phyloP scores from a whole-genome alignment of 2,888 invertebrate genomes.

The Drosophila bunnanda region DNA sequence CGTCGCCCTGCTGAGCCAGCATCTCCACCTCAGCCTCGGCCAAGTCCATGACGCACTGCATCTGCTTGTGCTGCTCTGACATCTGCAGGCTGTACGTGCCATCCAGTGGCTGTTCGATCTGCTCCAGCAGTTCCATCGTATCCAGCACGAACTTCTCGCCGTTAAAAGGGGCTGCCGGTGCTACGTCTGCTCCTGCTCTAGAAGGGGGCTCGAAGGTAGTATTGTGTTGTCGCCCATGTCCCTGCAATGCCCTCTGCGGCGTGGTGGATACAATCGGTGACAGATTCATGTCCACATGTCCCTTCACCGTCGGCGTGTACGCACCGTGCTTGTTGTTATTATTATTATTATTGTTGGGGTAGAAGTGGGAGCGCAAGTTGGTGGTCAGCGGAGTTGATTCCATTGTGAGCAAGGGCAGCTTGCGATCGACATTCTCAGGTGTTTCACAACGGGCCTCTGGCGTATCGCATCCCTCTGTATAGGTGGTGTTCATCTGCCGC shows the following conservation, averaged over 20 bases:
- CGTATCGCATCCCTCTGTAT: constrained; percentile 57
- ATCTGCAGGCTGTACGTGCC: constrained; percentile 68
- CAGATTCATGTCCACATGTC: constrained; percentile 73
- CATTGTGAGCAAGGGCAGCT: constrained; percentile 58
- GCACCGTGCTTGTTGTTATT: constrained; percentile 64
- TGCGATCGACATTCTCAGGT: constrained; percentile 74
- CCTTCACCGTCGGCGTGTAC: constrained; percentile 76
- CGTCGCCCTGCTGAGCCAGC: constrained; percentile 79
- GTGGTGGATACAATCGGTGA: constrained; percentile 79
- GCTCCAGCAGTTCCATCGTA: constrained; percentile 76
- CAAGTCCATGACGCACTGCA: constrained; percentile 77
- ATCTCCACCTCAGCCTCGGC: constrained; percentile 80
- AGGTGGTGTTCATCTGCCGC: constrained; percentile 60
- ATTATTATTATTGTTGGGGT: constrained; percentile 24
- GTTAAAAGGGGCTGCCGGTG: constrained; percentile 35
- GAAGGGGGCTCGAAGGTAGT: constrained; percentile 72
- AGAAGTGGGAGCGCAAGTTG: constrained; percentile 45
- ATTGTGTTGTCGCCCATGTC: constrained; percentile 56
- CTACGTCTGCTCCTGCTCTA: not conserved
- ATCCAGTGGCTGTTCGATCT: constrained; percentile 78
- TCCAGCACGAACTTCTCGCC: constrained; percentile 52
- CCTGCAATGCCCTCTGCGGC: constrained; percentile 45
- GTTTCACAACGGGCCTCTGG: constrained; percentile 77
- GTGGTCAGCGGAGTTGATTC: constrained; percentile 82
- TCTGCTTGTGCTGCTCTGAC: constrained; percentile 68